Conservation (phyloP, 2,888 invertebrate genomes). For the Hecatera dysodea region DNA sequence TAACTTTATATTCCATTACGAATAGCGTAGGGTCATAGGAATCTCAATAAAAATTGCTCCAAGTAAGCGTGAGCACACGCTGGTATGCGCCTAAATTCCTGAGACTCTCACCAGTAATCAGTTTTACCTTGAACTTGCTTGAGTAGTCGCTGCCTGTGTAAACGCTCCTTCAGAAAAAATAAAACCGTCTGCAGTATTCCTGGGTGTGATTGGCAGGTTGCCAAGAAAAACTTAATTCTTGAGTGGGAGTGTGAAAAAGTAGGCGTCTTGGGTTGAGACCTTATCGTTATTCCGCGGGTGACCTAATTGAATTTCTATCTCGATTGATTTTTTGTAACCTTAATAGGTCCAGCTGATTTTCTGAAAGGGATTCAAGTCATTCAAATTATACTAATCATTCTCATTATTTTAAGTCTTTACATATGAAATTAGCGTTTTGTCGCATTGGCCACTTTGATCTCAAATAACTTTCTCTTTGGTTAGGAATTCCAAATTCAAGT, state of each 20-base stretch:
- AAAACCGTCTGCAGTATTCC: conserved; percentile 45
- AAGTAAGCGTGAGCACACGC: conserved; percentile 30
- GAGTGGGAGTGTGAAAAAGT: conserved; percentile 39
- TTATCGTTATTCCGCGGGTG: conserved; percentile 42
- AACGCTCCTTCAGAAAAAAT: conserved; percentile 42
- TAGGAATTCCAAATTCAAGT: too few species aligned
- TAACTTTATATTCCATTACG: conserved; percentile 52
- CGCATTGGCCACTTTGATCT: too few species aligned
- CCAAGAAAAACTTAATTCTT: conserved; percentile 49
- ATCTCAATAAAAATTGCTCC: conserved; percentile 62
- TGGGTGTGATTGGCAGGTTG: conserved; percentile 53
- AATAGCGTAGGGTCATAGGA: conserved; percentile 49
- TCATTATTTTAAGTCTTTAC: neutral
- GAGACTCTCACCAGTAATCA: conserved; percentile 26
- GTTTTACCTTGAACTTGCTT: conserved; percentile 54
- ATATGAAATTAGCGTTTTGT: too few species aligned
- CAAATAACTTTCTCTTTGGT: too few species aligned
- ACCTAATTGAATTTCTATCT: conserved; percentile 52
- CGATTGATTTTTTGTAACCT: conserved; percentile 19
- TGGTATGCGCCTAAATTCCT: conserved; percentile 55
- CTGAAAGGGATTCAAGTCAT: neutral
- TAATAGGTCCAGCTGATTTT: conserved; percentile 9
- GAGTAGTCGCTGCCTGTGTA: conserved; percentile 12
- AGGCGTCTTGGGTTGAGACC: conserved; percentile 31
- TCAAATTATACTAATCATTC: too few species aligned